These are phyloP conservation scores for Dione juno DNA, from an alignment of 2,888 invertebrate genomes.

Conservation along the genomic window DNA sequence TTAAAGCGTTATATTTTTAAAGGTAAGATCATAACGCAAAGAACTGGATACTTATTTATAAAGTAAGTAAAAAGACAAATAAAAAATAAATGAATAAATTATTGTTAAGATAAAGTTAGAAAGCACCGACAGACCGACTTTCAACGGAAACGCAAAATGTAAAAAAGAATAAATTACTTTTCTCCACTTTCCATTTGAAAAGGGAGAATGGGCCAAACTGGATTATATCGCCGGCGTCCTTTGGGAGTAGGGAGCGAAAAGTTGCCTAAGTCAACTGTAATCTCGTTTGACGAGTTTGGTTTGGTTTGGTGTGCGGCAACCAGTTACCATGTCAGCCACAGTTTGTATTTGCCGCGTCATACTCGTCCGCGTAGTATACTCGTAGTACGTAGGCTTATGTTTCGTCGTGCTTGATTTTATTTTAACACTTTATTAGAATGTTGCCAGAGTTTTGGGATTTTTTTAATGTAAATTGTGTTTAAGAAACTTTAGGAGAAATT, in stretches of 20 bases:
- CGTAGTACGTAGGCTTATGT: background rate
- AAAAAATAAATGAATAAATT: background rate
- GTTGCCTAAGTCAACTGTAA: constrained; percentile 68
- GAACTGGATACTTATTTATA: background rate
- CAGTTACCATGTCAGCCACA: constrained; percentile 32
- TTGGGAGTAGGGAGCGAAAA: constrained; percentile 56
- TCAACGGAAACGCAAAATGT: constrained; percentile 39
- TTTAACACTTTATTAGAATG: background rate
- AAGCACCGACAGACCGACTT: constrained; percentile 10
- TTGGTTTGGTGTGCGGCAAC: constrained; percentile 52
- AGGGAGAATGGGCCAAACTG: constrained; percentile 69
- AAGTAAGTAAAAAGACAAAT: background rate
- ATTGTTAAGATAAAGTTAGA: constrained; percentile 5
- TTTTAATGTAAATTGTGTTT: too few relatives aligned
- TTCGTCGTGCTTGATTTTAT: background rate
- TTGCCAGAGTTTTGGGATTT: too few relatives aligned
- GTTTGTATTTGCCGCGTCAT: constrained; percentile 15
- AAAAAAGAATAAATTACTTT: constrained; percentile 53
- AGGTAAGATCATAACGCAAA: background rate
- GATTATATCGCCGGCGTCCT: constrained; percentile 69
- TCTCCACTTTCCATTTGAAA: constrained; percentile 54
- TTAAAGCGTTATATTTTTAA: background rate
- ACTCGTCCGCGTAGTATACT: background rate
- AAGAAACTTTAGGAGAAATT: too few relatives aligned
- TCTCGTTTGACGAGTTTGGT: constrained; percentile 61